Evolutionary conservation across 2,888 invertebrate genomes (phyloP).

Genomic region (Synanthedon vespiformis): DNA sequence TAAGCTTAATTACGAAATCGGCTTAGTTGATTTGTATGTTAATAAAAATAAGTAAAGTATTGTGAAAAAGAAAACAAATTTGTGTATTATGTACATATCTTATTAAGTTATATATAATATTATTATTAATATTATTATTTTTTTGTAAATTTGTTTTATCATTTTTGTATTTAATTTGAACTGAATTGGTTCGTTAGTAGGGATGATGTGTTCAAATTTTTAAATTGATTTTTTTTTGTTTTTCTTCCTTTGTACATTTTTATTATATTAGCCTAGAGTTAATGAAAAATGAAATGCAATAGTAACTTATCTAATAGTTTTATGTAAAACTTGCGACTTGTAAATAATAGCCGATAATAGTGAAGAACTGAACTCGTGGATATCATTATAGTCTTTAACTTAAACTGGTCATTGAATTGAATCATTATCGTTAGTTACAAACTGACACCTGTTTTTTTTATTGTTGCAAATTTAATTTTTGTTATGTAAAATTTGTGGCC

Average conservation of each 20-base stretch:
- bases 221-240: conserved; percentile 38
- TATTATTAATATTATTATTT: conserved; percentile 25
- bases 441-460: no score
- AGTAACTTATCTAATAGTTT: conserved; percentile 66
- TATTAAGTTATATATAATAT: conserved; percentile 41
- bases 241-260: conserved; percentile 28
- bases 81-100: conserved; percentile 68
- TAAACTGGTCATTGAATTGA: conserved; percentile 35
- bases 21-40: conserved; percentile 44
- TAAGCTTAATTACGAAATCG: conserved; percentile 48
- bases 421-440: conserved; percentile 1
- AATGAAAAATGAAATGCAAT: conserved; percentile 64
- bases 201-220: conserved; percentile 61
- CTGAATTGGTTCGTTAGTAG: conserved; percentile 38
- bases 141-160: conserved; percentile 48
- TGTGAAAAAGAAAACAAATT: conserved; percentile 37
- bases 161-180: conserved; percentile 25
- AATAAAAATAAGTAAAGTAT: conserved; percentile 26
- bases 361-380: conserved; percentile 25
- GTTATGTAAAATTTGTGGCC: no score
- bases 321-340: conserved; percentile 47
- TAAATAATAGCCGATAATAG: conserved; percentile 56
- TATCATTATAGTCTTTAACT: conserved; percentile 17
- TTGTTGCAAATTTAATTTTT: no score
- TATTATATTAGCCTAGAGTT: conserved; percentile 52